Conservation (phyloP, 2,797 vertebrate species). For the Rhinophrynus dorsalis region DNA sequence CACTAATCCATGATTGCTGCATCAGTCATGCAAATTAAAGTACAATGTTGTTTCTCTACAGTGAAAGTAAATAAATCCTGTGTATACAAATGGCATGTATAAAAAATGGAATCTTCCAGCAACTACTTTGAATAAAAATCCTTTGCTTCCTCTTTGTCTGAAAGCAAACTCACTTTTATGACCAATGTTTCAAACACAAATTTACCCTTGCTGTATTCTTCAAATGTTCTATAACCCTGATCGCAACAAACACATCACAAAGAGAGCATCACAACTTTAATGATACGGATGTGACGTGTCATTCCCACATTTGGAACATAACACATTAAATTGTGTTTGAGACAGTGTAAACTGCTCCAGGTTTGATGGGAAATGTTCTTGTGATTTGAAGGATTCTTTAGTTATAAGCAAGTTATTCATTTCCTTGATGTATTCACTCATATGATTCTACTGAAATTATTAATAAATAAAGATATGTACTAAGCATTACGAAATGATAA, state of each 20-base stretch:
- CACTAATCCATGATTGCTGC: conserved; percentile 20
- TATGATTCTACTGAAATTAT: not conserved
- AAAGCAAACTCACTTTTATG: conserved; percentile 2
- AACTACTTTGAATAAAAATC: not conserved
- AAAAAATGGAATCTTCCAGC: too few relatives aligned
- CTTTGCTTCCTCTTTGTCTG: not conserved
- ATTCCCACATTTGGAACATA: conserved; percentile 2
- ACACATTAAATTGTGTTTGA: not conserved
- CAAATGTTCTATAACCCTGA: not conserved
- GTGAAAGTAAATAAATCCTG: not conserved
- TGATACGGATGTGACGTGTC: not conserved
- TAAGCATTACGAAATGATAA: too few relatives aligned
- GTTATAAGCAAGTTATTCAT: conserved; percentile 5
- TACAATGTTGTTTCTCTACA: conserved; percentile 13
- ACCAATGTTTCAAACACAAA: not conserved
- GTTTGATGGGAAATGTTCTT: conserved; percentile 11
- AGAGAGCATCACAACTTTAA: not conserved
- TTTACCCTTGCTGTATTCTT: not conserved
- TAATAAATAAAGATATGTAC: too few relatives aligned
- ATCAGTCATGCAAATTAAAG: conserved; percentile 35
- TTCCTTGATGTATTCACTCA: not conserved
- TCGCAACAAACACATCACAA: not conserved
- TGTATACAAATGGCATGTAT: not conserved
- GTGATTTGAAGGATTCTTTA: not conserved
- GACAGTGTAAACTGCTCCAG: not conserved